These are phyloP conservation scores for Dendrocopos noguchii DNA, from an alignment of 2,113 vertebrate species.

Conservation along the genomic window DNA sequence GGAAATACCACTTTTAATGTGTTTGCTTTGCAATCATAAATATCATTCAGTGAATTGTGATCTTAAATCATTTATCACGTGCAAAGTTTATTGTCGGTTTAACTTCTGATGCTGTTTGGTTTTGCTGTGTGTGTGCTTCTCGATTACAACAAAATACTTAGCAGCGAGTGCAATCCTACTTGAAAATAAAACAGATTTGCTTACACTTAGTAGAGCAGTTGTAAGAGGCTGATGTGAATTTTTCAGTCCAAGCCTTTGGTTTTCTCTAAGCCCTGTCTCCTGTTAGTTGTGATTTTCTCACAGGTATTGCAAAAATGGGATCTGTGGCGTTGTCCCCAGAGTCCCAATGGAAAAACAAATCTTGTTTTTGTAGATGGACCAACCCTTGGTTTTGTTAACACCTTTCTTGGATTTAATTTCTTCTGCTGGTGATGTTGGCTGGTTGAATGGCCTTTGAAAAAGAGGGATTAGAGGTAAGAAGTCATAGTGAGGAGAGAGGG, in stretches of 20 bases:
- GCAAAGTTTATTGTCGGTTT: not conserved
- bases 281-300: not conserved
- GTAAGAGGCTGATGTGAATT: not conserved
- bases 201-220: accelerated
- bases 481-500: not conserved
- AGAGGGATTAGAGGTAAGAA: slow-evolving; percentile 13
- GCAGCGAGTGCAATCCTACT: not conserved
- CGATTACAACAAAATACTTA: not conserved
- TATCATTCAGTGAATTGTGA: not conserved
- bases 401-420: not conserved
- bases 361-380: not conserved
- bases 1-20: not conserved
- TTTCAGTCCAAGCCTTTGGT: not conserved
- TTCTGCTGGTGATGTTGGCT: slow-evolving; percentile 19
- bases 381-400: not conserved
- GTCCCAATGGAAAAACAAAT: not conserved
- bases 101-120: not conserved
- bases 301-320: not conserved
- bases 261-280: not conserved
- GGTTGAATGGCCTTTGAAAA: slow-evolving; percentile 29
- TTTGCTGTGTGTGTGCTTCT: not conserved
- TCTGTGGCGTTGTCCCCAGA: not conserved
- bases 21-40: not conserved
- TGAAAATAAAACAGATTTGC: not conserved
- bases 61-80: not conserved